These are phyloP conservation scores for Drosophila auraria DNA, from an alignment of 1,140 invertebrate species.

Conservation along the genomic window DNA sequence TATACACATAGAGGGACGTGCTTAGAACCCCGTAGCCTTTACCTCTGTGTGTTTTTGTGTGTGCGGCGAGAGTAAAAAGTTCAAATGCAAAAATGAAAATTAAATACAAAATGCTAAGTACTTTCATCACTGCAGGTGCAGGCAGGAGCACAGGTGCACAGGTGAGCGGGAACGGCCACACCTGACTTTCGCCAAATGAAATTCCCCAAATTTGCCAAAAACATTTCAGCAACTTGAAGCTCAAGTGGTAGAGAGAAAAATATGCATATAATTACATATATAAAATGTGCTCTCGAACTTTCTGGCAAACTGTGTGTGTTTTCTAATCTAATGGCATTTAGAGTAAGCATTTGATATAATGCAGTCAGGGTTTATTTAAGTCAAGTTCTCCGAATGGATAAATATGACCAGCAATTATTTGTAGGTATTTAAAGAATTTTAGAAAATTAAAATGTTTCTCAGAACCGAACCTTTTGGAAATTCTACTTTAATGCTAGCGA, in stretches of 20 bases:
- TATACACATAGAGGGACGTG: constrained; percentile 9
- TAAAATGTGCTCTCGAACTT: constrained; percentile 5
- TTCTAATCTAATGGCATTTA: constrained; percentile 18
- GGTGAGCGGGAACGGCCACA: background rate
- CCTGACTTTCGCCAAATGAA: constrained; percentile 65
- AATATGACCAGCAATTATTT: background rate
- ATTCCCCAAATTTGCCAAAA: constrained; percentile 53
- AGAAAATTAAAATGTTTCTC: no score
- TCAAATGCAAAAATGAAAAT: constrained; percentile 81
- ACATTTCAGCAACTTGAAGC: constrained; percentile 57
- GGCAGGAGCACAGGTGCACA: constrained; percentile 6
- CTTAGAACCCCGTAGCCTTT: constrained; percentile 21
- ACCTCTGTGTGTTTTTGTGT: constrained; percentile 22
- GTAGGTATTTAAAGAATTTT: background rate
- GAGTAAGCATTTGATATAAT: constrained; percentile 4
- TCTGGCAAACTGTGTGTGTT: background rate
- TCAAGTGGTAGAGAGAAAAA: constrained; percentile 18
- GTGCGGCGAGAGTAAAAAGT: constrained; percentile 60
- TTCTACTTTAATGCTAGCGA: no score
- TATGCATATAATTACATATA: constrained; percentile 16
- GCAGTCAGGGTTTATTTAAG: constrained; percentile 4
- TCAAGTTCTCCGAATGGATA: background rate
- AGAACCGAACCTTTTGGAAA: no score
- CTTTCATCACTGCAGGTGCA: constrained; percentile 32
- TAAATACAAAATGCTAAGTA: constrained; percentile 82